These are phyloP conservation scores for Drosophila colorata DNA, from an alignment of 2,888 invertebrate genomes.

Conservation along the genomic window DNA sequence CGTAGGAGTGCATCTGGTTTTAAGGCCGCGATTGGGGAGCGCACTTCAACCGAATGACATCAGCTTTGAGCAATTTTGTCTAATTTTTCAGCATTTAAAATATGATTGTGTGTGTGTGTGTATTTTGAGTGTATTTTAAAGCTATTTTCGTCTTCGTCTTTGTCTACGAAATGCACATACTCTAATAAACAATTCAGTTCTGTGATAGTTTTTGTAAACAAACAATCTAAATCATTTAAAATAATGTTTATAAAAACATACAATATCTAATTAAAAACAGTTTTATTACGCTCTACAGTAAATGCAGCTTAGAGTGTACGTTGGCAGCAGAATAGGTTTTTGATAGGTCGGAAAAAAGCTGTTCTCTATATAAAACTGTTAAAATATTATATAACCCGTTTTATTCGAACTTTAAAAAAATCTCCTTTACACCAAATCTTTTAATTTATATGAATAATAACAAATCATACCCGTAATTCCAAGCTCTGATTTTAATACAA, in stretches of 20 bases:
- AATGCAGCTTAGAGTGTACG: too few species aligned
- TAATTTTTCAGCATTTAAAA: constrained; percentile 38
- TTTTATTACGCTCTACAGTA: too few species aligned
- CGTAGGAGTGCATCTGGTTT: constrained; percentile 81
- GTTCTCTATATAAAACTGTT: too few species aligned
- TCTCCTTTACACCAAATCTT: too few species aligned
- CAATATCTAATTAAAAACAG: constrained; percentile 2
- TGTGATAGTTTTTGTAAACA: constrained; percentile 8
- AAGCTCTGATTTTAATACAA: too few species aligned
- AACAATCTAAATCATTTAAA: neutral
- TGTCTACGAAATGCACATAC: constrained; percentile 19
- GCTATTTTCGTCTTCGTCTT: constrained; percentile 22
- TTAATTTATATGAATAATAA: too few species aligned
- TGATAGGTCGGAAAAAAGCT: too few species aligned
- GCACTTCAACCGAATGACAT: constrained; percentile 56
- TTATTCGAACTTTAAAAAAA: too few species aligned
- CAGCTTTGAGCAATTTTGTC: constrained; percentile 54
- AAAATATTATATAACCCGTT: too few species aligned
- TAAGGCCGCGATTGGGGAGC: constrained; percentile 41
- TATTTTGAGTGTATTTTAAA: constrained; percentile 8
- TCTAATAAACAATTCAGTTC: constrained; percentile 27
- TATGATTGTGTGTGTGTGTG: constrained; percentile 1
- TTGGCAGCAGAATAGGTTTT: too few species aligned
- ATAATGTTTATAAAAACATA: neutral
- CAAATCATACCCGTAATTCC: too few species aligned